Conservation (phyloP, 2,888 invertebrate genomes). For the Oxytorus armatus region DNA sequence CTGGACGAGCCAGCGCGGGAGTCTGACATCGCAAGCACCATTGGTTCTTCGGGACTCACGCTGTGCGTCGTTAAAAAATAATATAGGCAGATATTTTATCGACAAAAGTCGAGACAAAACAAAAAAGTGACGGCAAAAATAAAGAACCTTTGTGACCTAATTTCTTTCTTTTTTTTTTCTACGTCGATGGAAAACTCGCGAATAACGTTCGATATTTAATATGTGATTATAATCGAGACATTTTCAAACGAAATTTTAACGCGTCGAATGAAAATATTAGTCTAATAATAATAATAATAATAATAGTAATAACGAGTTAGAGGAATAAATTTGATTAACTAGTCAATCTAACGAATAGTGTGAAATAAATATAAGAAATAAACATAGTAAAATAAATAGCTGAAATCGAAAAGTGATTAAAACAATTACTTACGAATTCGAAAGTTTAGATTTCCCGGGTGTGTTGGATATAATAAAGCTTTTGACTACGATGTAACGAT, state of each 20-base stretch:
- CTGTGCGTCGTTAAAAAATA: background rate
- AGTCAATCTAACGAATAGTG: background rate
- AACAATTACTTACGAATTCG: too few species aligned
- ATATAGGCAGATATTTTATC: background rate
- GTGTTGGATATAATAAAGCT: too few species aligned
- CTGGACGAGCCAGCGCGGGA: constrained; percentile 58
- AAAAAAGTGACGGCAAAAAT: background rate
- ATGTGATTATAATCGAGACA: constrained; percentile 2
- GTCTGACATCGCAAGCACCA: constrained; percentile 28
- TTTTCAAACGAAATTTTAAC: background rate
- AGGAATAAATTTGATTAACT: too few species aligned
- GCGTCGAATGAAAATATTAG: background rate
- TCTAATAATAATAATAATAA: too few species aligned
- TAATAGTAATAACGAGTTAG: background rate
- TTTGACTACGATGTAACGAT: too few species aligned
- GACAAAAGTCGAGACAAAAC: background rate
- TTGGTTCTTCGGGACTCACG: constrained; percentile 4
- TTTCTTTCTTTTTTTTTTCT: too few species aligned
- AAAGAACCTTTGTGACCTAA: too few species aligned
- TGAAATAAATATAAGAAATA: background rate
- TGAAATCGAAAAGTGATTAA: background rate
- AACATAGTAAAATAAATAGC: background rate
- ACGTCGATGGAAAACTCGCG: constrained; percentile 18
- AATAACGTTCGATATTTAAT: constrained; percentile 31
- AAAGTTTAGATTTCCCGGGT: too few species aligned